Conservation (phyloP, 2,797 vertebrate genomes). For the Setipinna tenuifilis region DNA sequence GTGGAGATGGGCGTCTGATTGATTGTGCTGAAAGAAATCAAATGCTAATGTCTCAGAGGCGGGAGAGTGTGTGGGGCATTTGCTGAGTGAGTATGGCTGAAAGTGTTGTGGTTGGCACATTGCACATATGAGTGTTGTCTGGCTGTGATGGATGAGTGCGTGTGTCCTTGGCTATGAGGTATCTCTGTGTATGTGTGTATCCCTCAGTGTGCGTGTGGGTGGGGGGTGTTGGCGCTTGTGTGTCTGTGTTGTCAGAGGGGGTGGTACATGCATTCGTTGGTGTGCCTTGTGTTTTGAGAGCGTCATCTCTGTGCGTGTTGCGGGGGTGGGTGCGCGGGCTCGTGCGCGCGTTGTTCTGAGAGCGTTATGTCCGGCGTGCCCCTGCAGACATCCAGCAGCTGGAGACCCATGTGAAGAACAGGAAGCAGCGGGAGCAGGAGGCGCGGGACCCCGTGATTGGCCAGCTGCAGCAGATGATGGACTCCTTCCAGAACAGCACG, state of each 20-base stretch:
- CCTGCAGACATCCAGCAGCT: conserved; percentile 89
- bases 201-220: background rate
- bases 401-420: conserved; percentile 88
- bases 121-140: background rate
- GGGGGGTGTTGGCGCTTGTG: too few species aligned
- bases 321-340: too few species aligned
- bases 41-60: too few species aligned
- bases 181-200: background rate
- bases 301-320: too few species aligned
- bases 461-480: conserved; percentile 89
- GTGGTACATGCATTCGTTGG: too few species aligned
- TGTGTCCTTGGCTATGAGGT: background rate
- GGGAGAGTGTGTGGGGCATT: too few species aligned
- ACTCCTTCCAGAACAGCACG: conserved; percentile 83
- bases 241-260: too few species aligned
- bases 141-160: background rate
- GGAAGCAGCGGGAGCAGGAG: conserved; percentile 88
- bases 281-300: too few species aligned
- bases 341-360: too few species aligned
- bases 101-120: background rate
- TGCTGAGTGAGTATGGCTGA: background rate
- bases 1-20: background rate
- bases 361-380: too few species aligned
- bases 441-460: conserved; percentile 82
- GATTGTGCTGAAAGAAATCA: too few species aligned